Conservation (phyloP, 2,888 invertebrate species). For the Agrotis puta region DNA sequence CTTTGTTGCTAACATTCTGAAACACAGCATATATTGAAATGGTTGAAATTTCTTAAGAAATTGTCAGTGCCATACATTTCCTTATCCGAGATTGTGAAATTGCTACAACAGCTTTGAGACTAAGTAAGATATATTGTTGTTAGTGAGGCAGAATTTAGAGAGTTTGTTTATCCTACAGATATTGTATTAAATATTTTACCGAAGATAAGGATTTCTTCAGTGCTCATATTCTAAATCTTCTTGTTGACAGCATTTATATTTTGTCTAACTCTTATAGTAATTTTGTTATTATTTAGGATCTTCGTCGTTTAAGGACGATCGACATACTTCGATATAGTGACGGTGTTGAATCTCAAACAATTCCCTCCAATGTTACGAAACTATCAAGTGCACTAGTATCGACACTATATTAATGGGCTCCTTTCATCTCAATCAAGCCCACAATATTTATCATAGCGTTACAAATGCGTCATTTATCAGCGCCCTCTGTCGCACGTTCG, state of each 20-base stretch:
- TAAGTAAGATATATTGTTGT: constrained; percentile 33
- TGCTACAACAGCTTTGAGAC: constrained; percentile 28
- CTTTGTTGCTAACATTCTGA: constrained; percentile 45
- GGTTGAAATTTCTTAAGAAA: constrained; percentile 55
- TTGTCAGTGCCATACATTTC: constrained; percentile 51
- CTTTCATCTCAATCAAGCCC: constrained; percentile 53
- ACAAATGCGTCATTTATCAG: constrained; percentile 63
- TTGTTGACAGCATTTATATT: no score
- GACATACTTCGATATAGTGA: neutral
- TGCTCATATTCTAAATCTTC: neutral
- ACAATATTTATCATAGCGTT: constrained; percentile 61
- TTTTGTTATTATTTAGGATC: no score
- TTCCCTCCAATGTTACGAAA: constrained; percentile 30
- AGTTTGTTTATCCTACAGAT: constrained; percentile 2
- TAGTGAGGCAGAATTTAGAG: constrained; percentile 5
- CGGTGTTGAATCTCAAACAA: constrained; percentile 9
- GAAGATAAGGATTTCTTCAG: neutral
- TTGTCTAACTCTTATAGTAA: no score
- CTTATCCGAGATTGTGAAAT: constrained; percentile 54
- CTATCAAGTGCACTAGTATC: constrained; percentile 38
- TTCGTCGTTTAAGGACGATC: no score
- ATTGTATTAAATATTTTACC: neutral
- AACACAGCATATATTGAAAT: constrained; percentile 40
- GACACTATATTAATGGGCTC: constrained; percentile 56
- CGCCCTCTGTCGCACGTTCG: constrained; percentile 54